Evolutionary conservation across 2,888 invertebrate genomes (phyloP).

Genomic region (Caenorhabditis imperialis): DNA sequence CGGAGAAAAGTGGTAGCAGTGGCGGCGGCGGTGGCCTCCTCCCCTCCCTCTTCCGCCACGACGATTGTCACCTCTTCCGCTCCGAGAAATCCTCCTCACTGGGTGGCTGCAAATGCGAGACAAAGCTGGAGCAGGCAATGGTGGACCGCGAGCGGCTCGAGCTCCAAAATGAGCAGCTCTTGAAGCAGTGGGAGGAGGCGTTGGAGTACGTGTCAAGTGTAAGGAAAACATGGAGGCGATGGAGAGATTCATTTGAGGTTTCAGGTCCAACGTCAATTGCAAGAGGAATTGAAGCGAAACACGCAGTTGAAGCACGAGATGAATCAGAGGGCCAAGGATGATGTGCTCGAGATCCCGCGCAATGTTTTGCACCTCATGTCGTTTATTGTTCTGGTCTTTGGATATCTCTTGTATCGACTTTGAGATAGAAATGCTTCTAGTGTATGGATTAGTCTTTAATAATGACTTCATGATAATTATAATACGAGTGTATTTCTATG

Average conservation of each 20-base stretch:
- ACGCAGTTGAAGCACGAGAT: conserved; percentile 51
- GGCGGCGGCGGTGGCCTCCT: conserved; percentile 27
- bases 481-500: conserved; percentile 36
- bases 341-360: conserved; percentile 53
- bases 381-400: conserved; percentile 48
- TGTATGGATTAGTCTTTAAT: not conserved
- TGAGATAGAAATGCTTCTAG: not conserved
- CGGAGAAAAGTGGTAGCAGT: conserved; percentile 53
- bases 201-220: conserved; percentile 66
- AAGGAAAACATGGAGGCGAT: conserved; percentile 2
- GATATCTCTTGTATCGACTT: conserved; percentile 44
- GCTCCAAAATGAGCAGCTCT: conserved; percentile 65
- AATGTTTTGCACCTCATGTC: conserved; percentile 48
- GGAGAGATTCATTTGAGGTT: not conserved
- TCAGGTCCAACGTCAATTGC: conserved; percentile 65
- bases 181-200: conserved; percentile 66
- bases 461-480: conserved; percentile 19
- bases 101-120: conserved; percentile 30
- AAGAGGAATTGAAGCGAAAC: conserved; percentile 60
- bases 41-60: conserved; percentile 28
- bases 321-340: conserved; percentile 49
- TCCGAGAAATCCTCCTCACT: conserved; percentile 22
- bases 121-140: conserved; percentile 50
- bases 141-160: conserved; percentile 62
- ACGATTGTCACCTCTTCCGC: conserved; percentile 32